These are phyloP conservation scores for Baryphthengus martii DNA, from an alignment of 2,113 vertebrate species.

Conservation along the genomic window DNA sequence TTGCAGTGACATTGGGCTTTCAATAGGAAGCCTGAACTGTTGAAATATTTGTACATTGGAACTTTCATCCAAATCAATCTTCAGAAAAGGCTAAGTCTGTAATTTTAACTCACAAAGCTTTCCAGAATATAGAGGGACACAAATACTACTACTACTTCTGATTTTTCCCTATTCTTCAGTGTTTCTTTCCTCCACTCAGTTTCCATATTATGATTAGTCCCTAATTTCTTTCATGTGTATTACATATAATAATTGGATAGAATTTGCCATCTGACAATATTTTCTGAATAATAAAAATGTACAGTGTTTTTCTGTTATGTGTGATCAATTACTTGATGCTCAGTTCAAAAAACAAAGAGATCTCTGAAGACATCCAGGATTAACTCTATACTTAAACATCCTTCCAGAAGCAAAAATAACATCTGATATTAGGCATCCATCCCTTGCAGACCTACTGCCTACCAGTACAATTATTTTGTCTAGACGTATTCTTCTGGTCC, in stretches of 20 bases:
- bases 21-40: neutral
- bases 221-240: neutral
- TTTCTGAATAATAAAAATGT: neutral
- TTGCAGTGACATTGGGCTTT: conserved; percentile 33
- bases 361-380: neutral
- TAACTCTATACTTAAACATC: neutral
- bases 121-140: neutral
- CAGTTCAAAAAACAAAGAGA: neutral
- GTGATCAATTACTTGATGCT: neutral
- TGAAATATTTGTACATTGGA: neutral
- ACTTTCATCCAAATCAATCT: neutral
- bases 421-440: neutral
- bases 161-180: neutral
- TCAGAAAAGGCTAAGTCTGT: neutral
- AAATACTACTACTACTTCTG: neutral
- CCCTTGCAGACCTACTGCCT: neutral
- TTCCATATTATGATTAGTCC: neutral
- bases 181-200: neutral
- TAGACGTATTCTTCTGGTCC: neutral
- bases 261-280: neutral
- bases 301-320: neutral
- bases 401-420: neutral
- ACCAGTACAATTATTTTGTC: neutral
- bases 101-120: neutral
- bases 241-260: neutral